phyloP scores from a whole-genome alignment of 2,797 vertebrate species.

The Tadarida brasiliensis region DNA sequence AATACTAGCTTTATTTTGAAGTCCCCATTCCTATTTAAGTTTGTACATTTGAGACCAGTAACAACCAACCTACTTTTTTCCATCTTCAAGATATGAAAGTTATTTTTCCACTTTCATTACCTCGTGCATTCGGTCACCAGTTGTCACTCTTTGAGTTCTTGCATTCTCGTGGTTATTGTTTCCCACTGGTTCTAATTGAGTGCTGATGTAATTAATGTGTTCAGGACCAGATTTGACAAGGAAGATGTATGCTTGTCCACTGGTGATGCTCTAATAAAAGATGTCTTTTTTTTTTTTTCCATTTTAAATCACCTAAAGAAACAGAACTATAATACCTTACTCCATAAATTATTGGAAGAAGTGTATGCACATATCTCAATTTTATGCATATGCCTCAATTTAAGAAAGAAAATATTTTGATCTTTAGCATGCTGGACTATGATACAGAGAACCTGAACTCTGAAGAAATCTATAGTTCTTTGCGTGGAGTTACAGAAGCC shows the following conservation, averaged over 20 bases:
- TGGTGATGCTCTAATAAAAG: conserved; percentile 45
- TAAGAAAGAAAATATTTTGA: conserved; percentile 82
- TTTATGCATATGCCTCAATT: conserved; percentile 58
- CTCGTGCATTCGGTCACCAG: conserved; percentile 60
- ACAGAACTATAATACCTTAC: conserved; percentile 27
- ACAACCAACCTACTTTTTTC: conserved; percentile 72
- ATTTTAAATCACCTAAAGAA: conserved; percentile 72
- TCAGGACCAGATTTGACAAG: conserved; percentile 23
- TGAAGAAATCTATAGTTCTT: conserved; percentile 99
- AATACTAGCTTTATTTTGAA: conserved; percentile 66
- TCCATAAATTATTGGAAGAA: conserved; percentile 60
- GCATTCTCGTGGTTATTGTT: conserved; percentile 71
- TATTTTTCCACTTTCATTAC: conserved; percentile 68
- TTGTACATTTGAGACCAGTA: conserved; percentile 79
- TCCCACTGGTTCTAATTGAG: conserved; percentile 25
- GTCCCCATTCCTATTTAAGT: conserved; percentile 68
- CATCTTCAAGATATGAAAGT: conserved; percentile 59
- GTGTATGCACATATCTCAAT: conserved; percentile 46
- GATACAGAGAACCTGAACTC: conserved; percentile 99
- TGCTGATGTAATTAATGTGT: conserved; percentile 42
- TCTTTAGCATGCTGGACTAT: conserved; percentile 96
- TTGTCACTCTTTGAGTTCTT: conserved; percentile 69
- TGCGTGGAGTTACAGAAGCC: conserved; percentile 97
- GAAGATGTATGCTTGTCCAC: background rate
- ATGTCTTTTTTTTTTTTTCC: conserved; percentile 73